Percentiles rank a stretch among this genome's conserved stretches.
These are phyloP conservation scores for Apocheima hispidaria DNA, from an alignment of 2,888 invertebrate genomes.

Conservation along the genomic window DNA sequence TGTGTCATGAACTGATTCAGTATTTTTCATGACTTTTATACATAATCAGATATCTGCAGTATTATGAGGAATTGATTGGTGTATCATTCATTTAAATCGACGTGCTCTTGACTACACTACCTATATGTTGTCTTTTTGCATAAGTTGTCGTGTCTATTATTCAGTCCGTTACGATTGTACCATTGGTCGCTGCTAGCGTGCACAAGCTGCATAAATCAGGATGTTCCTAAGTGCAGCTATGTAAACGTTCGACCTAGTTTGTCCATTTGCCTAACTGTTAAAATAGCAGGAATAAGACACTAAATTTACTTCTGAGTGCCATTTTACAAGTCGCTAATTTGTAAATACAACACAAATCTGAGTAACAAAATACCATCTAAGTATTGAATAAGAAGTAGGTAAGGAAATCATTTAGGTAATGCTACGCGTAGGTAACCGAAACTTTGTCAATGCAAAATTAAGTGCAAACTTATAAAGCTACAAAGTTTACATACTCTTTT, in stretches of 20 bases:
- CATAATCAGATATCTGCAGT: no score
- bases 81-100: no score
- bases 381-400: not conserved
- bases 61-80: no score
- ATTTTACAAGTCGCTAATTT: conserved; percentile 3
- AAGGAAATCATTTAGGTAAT: not conserved
- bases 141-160: not conserved
- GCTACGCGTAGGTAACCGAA: not conserved
- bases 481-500: no score
- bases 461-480: not conserved
- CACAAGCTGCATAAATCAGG: conserved; percentile 54
- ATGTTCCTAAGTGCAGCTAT: conserved; percentile 30
- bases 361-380: not conserved
- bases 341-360: not conserved
- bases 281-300: conserved; percentile 16
- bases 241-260: conserved; percentile 22
- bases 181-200: conserved; percentile 44
- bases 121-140: no score
- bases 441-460: not conserved
- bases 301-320: conserved; percentile 1
- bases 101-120: no score
- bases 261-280: conserved; percentile 16
- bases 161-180: not conserved
- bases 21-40: no score
- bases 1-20: no score